Evolutionary conservation across 2,113 vertebrate species (phyloP).

Genomic region (Cromileptes altivelis): DNA sequence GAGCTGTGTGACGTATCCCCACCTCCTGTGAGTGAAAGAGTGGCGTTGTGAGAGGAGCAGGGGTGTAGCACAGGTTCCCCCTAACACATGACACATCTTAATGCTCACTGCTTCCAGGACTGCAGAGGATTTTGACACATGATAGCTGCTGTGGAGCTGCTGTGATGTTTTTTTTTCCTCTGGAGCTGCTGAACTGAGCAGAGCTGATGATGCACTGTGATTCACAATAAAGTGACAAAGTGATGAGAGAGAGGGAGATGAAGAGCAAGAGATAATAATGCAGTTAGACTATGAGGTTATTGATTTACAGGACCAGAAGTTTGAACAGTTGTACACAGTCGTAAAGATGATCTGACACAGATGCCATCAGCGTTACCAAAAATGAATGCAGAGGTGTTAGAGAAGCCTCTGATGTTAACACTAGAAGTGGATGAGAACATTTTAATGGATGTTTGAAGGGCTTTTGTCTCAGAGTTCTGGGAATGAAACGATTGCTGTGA

Average conservation of each 20-base stretch:
- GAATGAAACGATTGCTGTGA: background rate
- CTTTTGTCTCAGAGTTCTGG: slow-evolving; percentile 15
- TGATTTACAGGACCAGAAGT: slow-evolving; percentile 29
- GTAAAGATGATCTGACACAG: slow-evolving; percentile 23
- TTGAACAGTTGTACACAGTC: slow-evolving; percentile 34
- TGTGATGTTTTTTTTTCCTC: slow-evolving; percentile 59
- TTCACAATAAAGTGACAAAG: slow-evolving; percentile 45
- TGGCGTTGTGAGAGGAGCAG: background rate
- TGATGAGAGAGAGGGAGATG: slow-evolving; percentile 33
- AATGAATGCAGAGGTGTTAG: slow-evolving; percentile 4
- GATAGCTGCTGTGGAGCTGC: slow-evolving; percentile 28
- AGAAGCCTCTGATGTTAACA: slow-evolving; percentile 15
- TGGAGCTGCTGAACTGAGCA: slow-evolving; percentile 18
- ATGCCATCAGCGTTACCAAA: slow-evolving; percentile 23
- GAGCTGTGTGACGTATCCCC: slow-evolving; percentile 42
- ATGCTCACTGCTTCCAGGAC: slow-evolving; percentile 56
- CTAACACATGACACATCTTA: slow-evolving; percentile 51
- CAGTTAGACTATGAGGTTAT: slow-evolving; percentile 38
- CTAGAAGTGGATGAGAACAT: slow-evolving; percentile 1
- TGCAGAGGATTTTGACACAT: slow-evolving; percentile 54
- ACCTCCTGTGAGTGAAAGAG: slow-evolving; percentile 35
- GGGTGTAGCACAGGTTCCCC: slow-evolving; percentile 55
- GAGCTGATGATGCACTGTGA: slow-evolving; percentile 59
- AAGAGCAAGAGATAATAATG: slow-evolving; percentile 22
- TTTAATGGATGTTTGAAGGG: slow-evolving; percentile 13